These are phyloP conservation scores for Clavelina lepadiformis DNA, from an alignment of 23 tunicate genomes.

Conservation along the genomic window DNA sequence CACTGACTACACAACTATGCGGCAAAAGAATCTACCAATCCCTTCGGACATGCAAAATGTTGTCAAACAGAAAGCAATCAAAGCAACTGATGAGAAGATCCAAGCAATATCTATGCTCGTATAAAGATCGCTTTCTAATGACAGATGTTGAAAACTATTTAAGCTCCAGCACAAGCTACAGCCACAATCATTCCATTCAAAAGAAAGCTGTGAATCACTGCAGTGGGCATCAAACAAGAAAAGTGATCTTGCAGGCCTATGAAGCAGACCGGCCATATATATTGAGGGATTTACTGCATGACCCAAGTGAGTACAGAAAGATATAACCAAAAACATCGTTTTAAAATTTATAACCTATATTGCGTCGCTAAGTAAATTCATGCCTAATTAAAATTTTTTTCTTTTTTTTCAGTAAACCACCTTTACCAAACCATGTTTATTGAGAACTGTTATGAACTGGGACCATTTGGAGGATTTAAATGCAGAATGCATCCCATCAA, in stretches of 20 bases:
- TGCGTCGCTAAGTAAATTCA: too few relatives aligned
- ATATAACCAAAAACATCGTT: background rate
- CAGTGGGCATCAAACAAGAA: slow-evolving; percentile 11
- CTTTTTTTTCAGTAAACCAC: slow-evolving; percentile 9
- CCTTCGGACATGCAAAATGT: slow-evolving; percentile 19
- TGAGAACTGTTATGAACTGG: background rate
- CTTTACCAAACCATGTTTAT: slow-evolving; percentile 18
- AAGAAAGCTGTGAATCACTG: slow-evolving; percentile 28
- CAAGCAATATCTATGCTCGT: slow-evolving; percentile 11
- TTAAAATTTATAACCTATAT: too few relatives aligned
- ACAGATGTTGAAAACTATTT: too few relatives aligned
- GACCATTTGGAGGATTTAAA: slow-evolving; percentile 14
- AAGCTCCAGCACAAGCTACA: too few relatives aligned
- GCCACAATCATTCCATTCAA: background rate
- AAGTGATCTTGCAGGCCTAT: slow-evolving; percentile 25
- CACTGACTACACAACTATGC: slow-evolving; percentile 9
- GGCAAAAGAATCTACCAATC: background rate
- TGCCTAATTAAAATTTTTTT: background rate
- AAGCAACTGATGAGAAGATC: background rate
- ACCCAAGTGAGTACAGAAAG: slow-evolving; percentile 24
- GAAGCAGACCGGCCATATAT: slow-evolving; percentile 26
- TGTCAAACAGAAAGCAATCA: background rate
- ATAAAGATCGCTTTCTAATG: too few relatives aligned
- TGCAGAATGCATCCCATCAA: slow-evolving; percentile 16
- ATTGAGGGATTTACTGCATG: slow-evolving; percentile 28